Percentiles rank a stretch among this genome's conserved stretches.
Evolutionary conservation across 2,888 invertebrate genomes (phyloP).

Genomic region (Mimachlamys varia): DNA sequence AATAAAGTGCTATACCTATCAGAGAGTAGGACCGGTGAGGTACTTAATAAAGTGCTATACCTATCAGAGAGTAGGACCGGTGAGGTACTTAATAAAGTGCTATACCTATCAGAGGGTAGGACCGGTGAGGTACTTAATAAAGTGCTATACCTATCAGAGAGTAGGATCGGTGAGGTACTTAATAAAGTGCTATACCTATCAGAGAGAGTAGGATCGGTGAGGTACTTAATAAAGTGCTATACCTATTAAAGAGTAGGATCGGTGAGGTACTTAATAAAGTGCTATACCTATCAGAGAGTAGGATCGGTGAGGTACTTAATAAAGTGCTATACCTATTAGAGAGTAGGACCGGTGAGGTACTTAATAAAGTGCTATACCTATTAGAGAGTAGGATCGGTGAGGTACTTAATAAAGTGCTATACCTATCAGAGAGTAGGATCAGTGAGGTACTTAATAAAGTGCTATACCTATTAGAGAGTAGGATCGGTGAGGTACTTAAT

Average conservation of each 20-base stretch:
- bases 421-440: background rate
- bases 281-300: background rate
- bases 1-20: background rate
- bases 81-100: background rate
- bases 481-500: background rate
- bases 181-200: background rate
- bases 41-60: background rate
- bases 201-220: background rate
- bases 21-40: background rate
- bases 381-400: background rate
- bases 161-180: background rate
- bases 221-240: background rate
- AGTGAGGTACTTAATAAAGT: background rate
- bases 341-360: background rate
- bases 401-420: background rate
- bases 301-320: background rate
- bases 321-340: background rate
- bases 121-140: background rate
- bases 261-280: background rate
- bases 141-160: background rate
- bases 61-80: background rate
- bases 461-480: background rate
- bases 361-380: background rate
- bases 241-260: background rate
- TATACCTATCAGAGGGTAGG: background rate